Percentiles rank a stretch among this genome's conserved stretches.
phyloP scores from a whole-genome alignment of 2,113 vertebrate species.

The Rissa tridactyla region DNA sequence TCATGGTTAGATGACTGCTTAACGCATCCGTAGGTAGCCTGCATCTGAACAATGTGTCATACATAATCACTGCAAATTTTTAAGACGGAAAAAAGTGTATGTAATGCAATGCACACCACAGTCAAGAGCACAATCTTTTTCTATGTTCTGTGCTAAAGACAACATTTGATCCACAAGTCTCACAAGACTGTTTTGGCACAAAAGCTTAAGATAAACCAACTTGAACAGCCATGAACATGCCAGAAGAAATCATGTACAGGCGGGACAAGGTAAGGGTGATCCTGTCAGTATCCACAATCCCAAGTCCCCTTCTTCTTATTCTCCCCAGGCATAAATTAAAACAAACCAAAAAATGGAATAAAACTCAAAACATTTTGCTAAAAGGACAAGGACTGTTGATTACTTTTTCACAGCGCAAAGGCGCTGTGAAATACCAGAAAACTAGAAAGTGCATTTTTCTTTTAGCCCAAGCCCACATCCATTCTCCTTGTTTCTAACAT shows the following conservation, averaged over 20 bases:
- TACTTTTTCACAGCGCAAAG: neutral
- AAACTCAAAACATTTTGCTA: neutral
- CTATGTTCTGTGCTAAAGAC: neutral
- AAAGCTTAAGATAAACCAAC: neutral
- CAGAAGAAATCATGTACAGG: fast-evolving
- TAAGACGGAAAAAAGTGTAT: neutral
- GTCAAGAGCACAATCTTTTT: neutral
- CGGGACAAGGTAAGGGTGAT: neutral
- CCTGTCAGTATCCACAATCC: neutral
- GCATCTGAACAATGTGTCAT: neutral
- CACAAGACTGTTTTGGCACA: neutral
- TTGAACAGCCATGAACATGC: fast-evolving
- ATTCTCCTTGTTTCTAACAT: conserved; percentile 1
- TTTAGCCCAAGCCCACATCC: neutral
- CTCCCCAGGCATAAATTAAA: neutral
- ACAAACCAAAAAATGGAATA: neutral
- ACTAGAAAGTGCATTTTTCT: neutral
- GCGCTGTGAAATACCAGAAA: neutral
- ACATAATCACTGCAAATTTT: neutral
- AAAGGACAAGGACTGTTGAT: neutral
- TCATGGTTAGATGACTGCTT: neutral
- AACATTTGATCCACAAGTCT: neutral
- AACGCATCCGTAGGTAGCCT: neutral
- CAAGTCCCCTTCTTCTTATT: neutral
- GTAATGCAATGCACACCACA: neutral